Evolutionary conservation across 2,797 vertebrate species (phyloP).

Genomic region (Danionella dracula): DNA sequence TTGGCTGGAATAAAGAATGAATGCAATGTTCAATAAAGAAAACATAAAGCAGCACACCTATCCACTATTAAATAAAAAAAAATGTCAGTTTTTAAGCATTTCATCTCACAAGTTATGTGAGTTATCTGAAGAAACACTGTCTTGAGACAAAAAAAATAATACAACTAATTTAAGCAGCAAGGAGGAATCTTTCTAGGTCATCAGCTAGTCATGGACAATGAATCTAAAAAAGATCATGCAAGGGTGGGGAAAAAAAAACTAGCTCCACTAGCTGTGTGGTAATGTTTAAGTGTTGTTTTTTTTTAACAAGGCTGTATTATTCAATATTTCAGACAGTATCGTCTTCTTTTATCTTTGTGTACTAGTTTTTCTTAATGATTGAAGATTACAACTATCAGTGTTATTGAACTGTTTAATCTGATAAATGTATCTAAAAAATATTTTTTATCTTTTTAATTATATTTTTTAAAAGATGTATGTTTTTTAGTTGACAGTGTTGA

Average conservation of each 20-base stretch:
- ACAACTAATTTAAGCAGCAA: constrained; percentile 56
- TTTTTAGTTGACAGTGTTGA: no score
- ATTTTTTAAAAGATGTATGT: no score
- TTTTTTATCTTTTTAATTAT: no score
- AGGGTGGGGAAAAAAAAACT: neutral
- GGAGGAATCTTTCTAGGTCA: constrained; percentile 63
- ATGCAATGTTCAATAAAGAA: constrained; percentile 56
- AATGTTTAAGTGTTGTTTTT: neutral
- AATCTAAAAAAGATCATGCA: constrained; percentile 39
- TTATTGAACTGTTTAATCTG: no score
- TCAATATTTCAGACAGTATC: no score
- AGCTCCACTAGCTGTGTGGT: no score
- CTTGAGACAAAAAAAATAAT: constrained; percentile 64
- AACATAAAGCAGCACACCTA: constrained; percentile 60
- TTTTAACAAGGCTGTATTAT: no score
- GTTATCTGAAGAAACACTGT: constrained; percentile 63
- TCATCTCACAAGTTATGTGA: constrained; percentile 68
- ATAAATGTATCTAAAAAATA: no score
- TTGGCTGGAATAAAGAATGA: constrained; percentile 47
- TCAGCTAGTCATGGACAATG: constrained; percentile 60
- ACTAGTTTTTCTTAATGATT: no score
- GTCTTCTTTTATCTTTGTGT: no score
- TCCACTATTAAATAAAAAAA: no score
- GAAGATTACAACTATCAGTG: no score
- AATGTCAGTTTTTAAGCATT: constrained; percentile 65